Base-by-base conservation (phyloP, 2,888 invertebrate species). In the Oxystoma pomonae region DNA sequence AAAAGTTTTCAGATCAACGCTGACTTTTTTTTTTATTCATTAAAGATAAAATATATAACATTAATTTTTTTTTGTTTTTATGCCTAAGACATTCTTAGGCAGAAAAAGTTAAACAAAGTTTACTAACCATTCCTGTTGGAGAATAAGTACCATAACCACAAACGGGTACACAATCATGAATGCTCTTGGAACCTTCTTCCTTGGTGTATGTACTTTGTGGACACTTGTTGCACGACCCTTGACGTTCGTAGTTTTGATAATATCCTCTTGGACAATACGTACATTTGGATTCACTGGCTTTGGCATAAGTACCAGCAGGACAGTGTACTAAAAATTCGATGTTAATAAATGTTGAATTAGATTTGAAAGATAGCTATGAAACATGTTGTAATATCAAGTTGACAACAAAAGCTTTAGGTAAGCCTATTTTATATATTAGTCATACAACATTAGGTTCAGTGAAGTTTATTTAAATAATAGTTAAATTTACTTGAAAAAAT, bases 81-180 rank as follows among this genome's bases (percentile, higher is more conserved):
- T 0, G 20, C 16, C 35, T 57, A 21, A 57, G 18, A 3, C 20
- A 2, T n/a, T n/a, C 56, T 58, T 59, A n/a, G n/a, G n/a, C n/a
- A n/a, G n/a, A n/a, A n/a, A n/a, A n/a, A n/a, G n/a, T n/a, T n/a
- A n/a, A n/a, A n/a, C n/a, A n/a, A n/a, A n/a, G n/a, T n/a, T n/a
- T 35, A 35, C 35, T 35, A 35, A 60, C 94, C 71, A 97, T 83
- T 56, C 96, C 96, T 16, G 95, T 96, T 55, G 94, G 94, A 1
- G 96, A 96, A 79, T 95, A 97, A 19, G 96, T 97, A 64, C 98
- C 98, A 75, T 91, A 96, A 18, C 97, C 97, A 76, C 97, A 98
- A 12, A 96, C 96, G 1, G 97, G 96, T 59, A 96, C 85, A 75
- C 96, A 96, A 73, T 94, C 94, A 63, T 87, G 85, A 52, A 93